Base-by-base conservation (phyloP, 2,797 vertebrate genomes). In the Acanthornis magna region DNA sequence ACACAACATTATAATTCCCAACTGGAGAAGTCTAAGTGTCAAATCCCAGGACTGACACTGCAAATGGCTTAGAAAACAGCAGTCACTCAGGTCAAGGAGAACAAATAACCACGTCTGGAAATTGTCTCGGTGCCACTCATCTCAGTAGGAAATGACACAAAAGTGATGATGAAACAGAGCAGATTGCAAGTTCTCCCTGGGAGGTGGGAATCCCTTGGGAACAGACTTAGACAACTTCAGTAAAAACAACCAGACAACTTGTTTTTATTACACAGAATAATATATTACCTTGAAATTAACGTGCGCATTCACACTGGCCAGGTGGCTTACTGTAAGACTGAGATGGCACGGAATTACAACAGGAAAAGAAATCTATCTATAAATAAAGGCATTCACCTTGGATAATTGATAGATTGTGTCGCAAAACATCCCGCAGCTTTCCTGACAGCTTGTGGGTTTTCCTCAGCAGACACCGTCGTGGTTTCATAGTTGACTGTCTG, bases 101-200 rank as follows among this genome's bases (percentile, higher is more conserved):
- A 94, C 89, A 96, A 96, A 95, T 87, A 95, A 91, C 62, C 57
- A 82, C 0, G 67, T 96, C 96, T 97, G 96, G 96, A 96, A 94
- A 94, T 86, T 93, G 93, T 97, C 93, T 95, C 10, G 1, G 77
- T 96, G 93, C 81, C 96, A 97, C 91, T 96, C 96, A 95, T 95
- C 96, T 96, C 67, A 0, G 85, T 95, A 95, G 95, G 96, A 97
- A 97, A 96, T 87, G 91, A 85, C 93, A 91, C 77, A 90, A 96
- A 96, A 96, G 96, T 53, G 96, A 93, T 87, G 94, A 96, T 89
- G 95, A 97, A 95, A 96, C 83, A 95, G 85, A 95, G 74, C 96
- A 97, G 96, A 97, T 85, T 96, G 84, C 90, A 82, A 85, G 71
- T 74, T 96, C 95, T 91, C 93, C 72, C 30, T 94, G 91, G 94